Evolutionary conservation across 2,113 vertebrate genomes (phyloP).

Genomic region (Nothocercus nigrocapillus): DNA sequence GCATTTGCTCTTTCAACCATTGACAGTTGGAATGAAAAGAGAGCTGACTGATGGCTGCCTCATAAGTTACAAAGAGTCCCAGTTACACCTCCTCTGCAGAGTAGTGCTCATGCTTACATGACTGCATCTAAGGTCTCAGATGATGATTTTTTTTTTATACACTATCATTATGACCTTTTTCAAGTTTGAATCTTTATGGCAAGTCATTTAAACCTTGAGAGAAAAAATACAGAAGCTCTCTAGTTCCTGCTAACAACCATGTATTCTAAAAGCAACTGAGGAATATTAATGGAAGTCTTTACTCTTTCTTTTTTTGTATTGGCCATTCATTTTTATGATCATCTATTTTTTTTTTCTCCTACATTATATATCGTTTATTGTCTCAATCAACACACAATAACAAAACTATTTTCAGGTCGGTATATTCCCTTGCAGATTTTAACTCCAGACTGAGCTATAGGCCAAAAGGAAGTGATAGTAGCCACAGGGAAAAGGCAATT

Average conservation of each 20-base stretch:
- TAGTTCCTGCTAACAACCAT: background rate
- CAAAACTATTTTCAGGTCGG: background rate
- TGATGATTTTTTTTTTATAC: background rate
- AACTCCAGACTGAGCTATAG: background rate
- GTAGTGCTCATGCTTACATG: background rate
- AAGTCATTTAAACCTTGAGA: background rate
- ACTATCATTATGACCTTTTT: background rate
- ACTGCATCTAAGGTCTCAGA: background rate
- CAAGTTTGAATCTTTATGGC: background rate
- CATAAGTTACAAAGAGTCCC: background rate
- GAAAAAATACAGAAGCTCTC: background rate
- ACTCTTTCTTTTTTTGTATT: background rate
- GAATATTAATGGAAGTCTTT: background rate
- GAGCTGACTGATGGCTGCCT: background rate
- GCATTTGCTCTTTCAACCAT: background rate
- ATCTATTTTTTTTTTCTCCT: background rate
- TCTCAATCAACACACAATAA: background rate
- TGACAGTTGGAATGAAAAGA: constrained; percentile 1
- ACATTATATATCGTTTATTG: background rate
- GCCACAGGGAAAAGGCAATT: background rate
- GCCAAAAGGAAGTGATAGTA: background rate
- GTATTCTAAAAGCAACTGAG: background rate
- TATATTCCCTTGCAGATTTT: background rate
- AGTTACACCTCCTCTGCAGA: background rate
- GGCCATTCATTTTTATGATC: background rate